phyloP scores from a whole-genome alignment of 2,888 invertebrate genomes.

The Rhagonycha lutea region DNA sequence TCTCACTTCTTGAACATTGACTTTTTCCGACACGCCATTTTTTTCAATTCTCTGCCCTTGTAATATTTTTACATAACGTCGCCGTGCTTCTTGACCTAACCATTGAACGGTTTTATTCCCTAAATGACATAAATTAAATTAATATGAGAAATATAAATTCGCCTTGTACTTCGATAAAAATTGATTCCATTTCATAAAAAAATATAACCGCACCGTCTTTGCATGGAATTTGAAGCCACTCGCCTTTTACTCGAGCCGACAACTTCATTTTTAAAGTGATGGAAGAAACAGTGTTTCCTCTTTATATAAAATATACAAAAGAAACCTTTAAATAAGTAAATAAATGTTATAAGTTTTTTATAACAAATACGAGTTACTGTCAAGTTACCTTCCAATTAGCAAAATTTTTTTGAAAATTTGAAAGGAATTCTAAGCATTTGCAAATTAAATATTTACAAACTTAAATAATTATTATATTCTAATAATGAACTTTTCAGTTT shows the following conservation, averaged over 20 bases:
- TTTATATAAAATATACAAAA: constrained; percentile 1
- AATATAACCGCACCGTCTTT: constrained; percentile 51
- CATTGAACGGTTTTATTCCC: constrained; percentile 55
- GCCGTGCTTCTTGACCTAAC: constrained; percentile 59
- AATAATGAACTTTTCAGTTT: background rate
- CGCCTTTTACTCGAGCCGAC: constrained; percentile 59
- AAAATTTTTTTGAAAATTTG: background rate
- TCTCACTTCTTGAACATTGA: constrained; percentile 56
- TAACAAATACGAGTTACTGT: background rate
- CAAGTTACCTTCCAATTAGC: background rate
- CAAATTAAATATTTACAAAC: background rate
- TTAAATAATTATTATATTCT: background rate
- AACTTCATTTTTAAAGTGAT: constrained; percentile 55
- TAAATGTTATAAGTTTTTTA: background rate
- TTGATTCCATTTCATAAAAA: background rate
- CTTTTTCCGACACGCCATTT: constrained; percentile 34
- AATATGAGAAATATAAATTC: background rate
- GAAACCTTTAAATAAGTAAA: background rate
- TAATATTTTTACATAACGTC: constrained; percentile 53
- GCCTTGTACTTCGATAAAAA: background rate
- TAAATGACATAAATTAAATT: constrained; percentile 26
- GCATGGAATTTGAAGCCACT: constrained; percentile 64
- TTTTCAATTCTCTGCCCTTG: constrained; percentile 25
- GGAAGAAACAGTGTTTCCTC: background rate
- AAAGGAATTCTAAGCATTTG: background rate